Conservation (phyloP, 2,888 invertebrate species). For the Luperina testacea region DNA sequence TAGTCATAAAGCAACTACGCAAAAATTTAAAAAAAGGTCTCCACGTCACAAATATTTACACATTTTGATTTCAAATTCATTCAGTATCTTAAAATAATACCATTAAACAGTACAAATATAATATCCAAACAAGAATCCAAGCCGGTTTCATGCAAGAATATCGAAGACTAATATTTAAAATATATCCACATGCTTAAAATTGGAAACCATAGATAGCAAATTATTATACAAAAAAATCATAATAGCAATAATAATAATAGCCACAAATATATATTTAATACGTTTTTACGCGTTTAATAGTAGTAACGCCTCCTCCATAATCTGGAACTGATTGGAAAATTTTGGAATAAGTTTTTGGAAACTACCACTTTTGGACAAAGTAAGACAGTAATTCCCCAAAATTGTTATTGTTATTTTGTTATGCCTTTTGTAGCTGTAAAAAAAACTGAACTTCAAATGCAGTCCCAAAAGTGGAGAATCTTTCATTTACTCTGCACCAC, state of each 20-base stretch:
- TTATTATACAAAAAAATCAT: slow-evolving; percentile 49
- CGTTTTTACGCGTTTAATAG: slow-evolving; percentile 81
- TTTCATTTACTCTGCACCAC: not conserved
- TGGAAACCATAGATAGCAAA: slow-evolving; percentile 48
- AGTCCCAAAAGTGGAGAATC: not conserved
- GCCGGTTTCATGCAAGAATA: slow-evolving; percentile 58
- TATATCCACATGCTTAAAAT: slow-evolving; percentile 55
- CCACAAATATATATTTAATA: slow-evolving; percentile 71
- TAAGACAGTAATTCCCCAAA: slow-evolving; percentile 14
- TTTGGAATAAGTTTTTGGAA: slow-evolving; percentile 57
- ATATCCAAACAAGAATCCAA: slow-evolving; percentile 42
- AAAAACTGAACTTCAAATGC: not conserved
- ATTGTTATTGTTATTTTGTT: not conserved
- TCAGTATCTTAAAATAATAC: not conserved
- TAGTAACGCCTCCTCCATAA: slow-evolving; percentile 85
- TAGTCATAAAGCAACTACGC: slow-evolving; percentile 3
- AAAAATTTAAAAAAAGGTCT: not conserved
- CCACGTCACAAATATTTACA: slow-evolving; percentile 37
- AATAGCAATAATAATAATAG: slow-evolving; percentile 67
- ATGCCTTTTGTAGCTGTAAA: not conserved
- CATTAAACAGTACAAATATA: slow-evolving; percentile 6
- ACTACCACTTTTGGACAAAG: slow-evolving; percentile 8
- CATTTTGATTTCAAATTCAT: not conserved
- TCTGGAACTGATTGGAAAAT: slow-evolving; percentile 80
- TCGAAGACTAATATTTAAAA: slow-evolving; percentile 16